A percentile compares a stretch with the other conserved stretches of the same genome.
phyloP scores from a whole-genome alignment of 2,113 vertebrate species.

The Microcebus griseorufus region DNA sequence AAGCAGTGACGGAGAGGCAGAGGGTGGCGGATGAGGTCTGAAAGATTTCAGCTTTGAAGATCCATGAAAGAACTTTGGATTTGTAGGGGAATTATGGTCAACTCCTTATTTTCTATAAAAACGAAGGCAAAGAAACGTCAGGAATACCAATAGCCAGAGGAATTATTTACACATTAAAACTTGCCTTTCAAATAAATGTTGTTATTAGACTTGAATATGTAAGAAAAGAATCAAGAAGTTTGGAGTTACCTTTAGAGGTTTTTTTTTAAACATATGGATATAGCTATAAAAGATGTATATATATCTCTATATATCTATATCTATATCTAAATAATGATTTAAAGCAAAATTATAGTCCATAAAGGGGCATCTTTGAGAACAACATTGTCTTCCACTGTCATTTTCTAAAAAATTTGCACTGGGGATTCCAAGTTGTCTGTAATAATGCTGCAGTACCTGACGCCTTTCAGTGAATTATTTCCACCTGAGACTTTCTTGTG shows the following conservation, averaged over 20 bases:
- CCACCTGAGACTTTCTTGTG: not conserved
- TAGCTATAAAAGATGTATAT: not conserved
- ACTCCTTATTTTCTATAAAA: not conserved
- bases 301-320: too few species aligned
- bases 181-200: not conserved
- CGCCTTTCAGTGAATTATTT: not conserved
- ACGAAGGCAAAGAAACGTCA: not conserved
- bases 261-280: not conserved
- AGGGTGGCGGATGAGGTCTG: not conserved
- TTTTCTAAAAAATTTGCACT: not conserved
- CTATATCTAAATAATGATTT: not conserved
- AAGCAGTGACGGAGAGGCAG: not conserved
- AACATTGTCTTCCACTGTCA: not conserved
- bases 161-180: constrained; percentile 5
- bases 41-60: not conserved
- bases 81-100: not conserved
- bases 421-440: not conserved
- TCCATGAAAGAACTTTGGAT: not conserved
- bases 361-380: not conserved
- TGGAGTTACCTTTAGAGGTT: not conserved
- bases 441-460: not conserved
- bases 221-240: not conserved
- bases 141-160: not conserved
- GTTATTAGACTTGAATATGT: not conserved
- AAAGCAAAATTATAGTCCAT: not conserved